Evolutionary conservation across 2,888 invertebrate genomes (phyloP).

Genomic region (Venusia cambrica): DNA sequence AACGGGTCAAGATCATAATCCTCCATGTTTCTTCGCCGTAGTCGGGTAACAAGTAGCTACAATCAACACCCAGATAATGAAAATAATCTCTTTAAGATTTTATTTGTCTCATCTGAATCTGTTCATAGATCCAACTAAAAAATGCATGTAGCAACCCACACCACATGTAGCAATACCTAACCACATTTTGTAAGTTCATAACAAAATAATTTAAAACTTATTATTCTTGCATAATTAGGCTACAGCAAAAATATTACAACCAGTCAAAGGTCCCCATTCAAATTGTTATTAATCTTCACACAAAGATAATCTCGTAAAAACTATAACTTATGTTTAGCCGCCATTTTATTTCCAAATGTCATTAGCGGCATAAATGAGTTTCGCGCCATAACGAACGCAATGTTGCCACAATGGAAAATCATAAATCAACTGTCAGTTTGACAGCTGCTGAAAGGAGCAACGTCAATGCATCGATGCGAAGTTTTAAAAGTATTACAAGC

Average conservation of each 20-base stretch:
- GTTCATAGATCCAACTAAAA: no score
- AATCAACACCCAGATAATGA: no score
- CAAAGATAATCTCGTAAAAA: conserved; percentile 45
- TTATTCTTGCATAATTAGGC: conserved; percentile 24
- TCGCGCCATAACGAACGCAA: conserved; percentile 72
- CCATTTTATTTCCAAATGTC: conserved; percentile 72
- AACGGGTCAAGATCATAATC: no score
- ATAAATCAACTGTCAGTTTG: conserved; percentile 77
- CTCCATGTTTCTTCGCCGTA: no score
- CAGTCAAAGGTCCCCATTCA: conserved; percentile 40
- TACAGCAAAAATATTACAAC: conserved; percentile 26
- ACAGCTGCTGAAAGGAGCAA: conserved; percentile 72
- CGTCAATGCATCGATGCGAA: conserved; percentile 76
- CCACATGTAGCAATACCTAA: no score
- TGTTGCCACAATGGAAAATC: conserved; percentile 70
- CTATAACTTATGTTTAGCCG: conserved; percentile 47
- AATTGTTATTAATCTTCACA: conserved; percentile 47
- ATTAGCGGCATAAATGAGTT: conserved; percentile 73
- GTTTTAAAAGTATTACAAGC: conserved; percentile 57
- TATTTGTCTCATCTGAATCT: no score
- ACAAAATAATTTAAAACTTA: conserved; percentile 13
- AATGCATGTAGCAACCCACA: no score
- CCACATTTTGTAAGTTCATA: background rate
- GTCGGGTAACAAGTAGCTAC: no score
- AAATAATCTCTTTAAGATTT: no score